These are phyloP conservation scores for Laothoe populi DNA, from an alignment of 2,888 invertebrate species.

Conservation along the genomic window DNA sequence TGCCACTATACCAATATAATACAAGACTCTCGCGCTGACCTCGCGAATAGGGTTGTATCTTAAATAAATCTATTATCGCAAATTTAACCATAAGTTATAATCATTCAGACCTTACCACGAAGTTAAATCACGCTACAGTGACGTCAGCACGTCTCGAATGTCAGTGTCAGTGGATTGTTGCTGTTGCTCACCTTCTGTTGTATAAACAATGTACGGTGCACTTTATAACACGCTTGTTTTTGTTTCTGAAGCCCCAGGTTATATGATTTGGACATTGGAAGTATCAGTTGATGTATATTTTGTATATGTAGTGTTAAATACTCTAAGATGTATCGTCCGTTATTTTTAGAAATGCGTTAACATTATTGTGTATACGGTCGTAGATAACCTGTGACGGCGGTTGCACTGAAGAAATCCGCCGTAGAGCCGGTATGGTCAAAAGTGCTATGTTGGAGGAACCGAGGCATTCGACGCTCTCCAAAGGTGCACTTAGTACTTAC, in stretches of 20 bases:
- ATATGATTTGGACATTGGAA: not conserved
- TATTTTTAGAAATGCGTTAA: no score
- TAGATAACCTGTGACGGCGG: no score
- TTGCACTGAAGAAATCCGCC: no score
- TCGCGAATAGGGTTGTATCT: not conserved
- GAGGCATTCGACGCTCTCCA: no score
- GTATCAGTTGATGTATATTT: not conserved
- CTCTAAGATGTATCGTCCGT: no score
- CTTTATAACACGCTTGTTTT: slow-evolving; percentile 47
- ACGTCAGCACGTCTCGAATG: slow-evolving; percentile 45
- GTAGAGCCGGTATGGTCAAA: no score
- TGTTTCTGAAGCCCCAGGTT: slow-evolving; percentile 21
- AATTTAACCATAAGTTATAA: slow-evolving; percentile 4
- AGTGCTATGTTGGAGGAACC: no score
- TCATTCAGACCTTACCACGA: slow-evolving; percentile 10
- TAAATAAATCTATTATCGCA: slow-evolving; percentile 1
- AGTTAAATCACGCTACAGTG: slow-evolving; percentile 27
- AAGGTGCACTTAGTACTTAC: no score
- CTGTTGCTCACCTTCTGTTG: slow-evolving; percentile 35
- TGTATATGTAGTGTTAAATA: no score
- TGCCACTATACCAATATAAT: no score
- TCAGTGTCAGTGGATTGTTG: slow-evolving; percentile 45
- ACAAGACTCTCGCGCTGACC: no score
- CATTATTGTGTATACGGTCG: no score
- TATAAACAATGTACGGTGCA: slow-evolving; percentile 44